These are phyloP conservation scores for Drosophila subpulchrella DNA, from an alignment of 1,140 invertebrate genomes.

Conservation along the genomic window DNA sequence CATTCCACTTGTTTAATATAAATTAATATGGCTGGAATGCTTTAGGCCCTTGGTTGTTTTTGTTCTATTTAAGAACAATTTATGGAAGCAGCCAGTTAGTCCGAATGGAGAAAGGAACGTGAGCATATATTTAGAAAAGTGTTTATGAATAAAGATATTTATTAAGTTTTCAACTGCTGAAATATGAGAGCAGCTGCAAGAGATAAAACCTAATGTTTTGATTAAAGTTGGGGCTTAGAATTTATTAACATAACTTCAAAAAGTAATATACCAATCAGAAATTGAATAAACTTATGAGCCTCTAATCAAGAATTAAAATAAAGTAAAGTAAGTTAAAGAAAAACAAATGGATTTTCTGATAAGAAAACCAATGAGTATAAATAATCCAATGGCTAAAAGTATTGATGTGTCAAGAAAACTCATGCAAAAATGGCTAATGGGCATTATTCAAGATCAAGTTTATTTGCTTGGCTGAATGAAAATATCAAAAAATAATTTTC, in stretches of 20 bases:
- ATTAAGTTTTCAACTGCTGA: neutral
- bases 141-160: neutral
- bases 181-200: slow-evolving; percentile 5
- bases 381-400: no score
- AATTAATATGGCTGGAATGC: slow-evolving; percentile 44
- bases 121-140: neutral
- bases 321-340: no score
- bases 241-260: neutral
- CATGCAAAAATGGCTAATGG: neutral
- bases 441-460: neutral
- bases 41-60: slow-evolving; percentile 17
- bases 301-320: no score
- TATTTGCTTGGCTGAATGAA: neutral
- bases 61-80: slow-evolving; percentile 32
- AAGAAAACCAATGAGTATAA: no score
- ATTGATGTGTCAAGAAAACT: neutral
- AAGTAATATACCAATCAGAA: neutral
- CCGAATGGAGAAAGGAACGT: slow-evolving; percentile 33
- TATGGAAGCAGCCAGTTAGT: slow-evolving; percentile 16
- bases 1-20: slow-evolving; percentile 7
- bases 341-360: no score
- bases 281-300: neutral
- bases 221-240: no score
- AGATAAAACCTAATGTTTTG: neutral
- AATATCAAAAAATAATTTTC: neutral